Conservation (phyloP, 1,140 invertebrate species). For the Drosophila orosa region DNA sequence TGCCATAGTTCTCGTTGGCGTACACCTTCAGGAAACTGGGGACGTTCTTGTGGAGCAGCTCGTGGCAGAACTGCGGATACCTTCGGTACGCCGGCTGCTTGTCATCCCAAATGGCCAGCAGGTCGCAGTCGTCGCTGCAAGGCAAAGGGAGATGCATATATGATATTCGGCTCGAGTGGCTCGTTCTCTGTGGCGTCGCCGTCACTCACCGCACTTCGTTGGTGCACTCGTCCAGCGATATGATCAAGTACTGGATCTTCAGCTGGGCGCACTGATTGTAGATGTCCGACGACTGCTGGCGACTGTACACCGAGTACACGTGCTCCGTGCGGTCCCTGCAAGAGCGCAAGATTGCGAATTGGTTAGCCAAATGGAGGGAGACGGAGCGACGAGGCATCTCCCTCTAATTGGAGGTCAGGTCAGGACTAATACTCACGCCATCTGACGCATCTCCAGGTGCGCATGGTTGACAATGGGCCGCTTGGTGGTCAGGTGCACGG, state of each 20-base stretch:
- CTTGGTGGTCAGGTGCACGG: constrained; percentile 76
- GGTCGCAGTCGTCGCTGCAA: constrained; percentile 75
- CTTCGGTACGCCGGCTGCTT: constrained; percentile 79
- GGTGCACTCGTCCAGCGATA: constrained; percentile 76
- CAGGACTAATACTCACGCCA: constrained; percentile 65
- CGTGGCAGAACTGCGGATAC: constrained; percentile 82
- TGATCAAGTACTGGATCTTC: constrained; percentile 83
- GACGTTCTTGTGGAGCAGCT: constrained; percentile 77
- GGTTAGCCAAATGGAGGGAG: background rate
- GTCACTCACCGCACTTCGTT: constrained; percentile 70
- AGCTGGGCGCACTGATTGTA: constrained; percentile 82
- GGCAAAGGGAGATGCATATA: background rate
- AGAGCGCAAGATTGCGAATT: background rate
- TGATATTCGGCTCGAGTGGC: background rate
- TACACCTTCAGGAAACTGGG: constrained; percentile 82
- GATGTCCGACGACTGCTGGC: constrained; percentile 81
- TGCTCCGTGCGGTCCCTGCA: constrained; percentile 76
- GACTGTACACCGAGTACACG: constrained; percentile 82
- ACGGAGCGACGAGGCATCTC: constrained; percentile 1
- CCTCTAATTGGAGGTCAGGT: background rate
- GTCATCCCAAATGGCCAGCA: constrained; percentile 81
- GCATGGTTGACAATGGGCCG: constrained; percentile 83
- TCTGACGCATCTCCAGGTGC: constrained; percentile 79
- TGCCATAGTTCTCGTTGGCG: constrained; percentile 75
- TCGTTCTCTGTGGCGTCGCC: background rate